Evolutionary conservation across 2,888 invertebrate species (phyloP).

Genomic region (Notodonta dromedarius): DNA sequence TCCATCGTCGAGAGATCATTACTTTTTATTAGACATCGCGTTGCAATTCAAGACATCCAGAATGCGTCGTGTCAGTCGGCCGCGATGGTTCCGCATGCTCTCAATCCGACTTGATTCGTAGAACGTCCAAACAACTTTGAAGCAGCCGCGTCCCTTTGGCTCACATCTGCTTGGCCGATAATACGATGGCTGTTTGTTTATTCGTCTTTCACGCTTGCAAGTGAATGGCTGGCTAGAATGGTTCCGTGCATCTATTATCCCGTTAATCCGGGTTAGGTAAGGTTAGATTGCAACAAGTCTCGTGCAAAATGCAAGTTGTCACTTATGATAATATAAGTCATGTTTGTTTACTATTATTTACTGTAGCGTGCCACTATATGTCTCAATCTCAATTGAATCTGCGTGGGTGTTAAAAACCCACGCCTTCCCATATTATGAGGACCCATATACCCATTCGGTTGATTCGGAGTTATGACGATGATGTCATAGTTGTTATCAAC

Average conservation of each 20-base stretch:
- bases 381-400: background rate
- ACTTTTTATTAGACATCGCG: conserved; percentile 35
- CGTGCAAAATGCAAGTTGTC: too few species aligned
- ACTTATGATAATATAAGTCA: too few species aligned
- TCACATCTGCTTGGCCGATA: background rate
- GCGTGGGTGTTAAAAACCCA: background rate
- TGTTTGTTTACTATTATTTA: too few species aligned
- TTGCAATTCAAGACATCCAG: conserved; percentile 39
- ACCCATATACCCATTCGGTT: background rate
- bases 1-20: conserved; percentile 27
- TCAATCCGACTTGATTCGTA: conserved; percentile 58
- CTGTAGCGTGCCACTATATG: background rate
- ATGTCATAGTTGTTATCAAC: conserved; percentile 2
- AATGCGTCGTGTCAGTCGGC: conserved; percentile 69
- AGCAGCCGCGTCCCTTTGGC: conserved; percentile 12
- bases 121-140: conserved; percentile 20
- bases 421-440: background rate
- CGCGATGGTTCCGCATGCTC: conserved; percentile 69
- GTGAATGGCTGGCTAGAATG: background rate
- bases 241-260: background rate
- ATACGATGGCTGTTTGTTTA: background rate
- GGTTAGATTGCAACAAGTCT: too few species aligned
- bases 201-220: background rate
- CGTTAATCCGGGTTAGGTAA: background rate
- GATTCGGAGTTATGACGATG: background rate